These are phyloP conservation scores for Cavia porcellus DNA, from an alignment of 2,113 vertebrate species.

Conservation along the genomic window DNA sequence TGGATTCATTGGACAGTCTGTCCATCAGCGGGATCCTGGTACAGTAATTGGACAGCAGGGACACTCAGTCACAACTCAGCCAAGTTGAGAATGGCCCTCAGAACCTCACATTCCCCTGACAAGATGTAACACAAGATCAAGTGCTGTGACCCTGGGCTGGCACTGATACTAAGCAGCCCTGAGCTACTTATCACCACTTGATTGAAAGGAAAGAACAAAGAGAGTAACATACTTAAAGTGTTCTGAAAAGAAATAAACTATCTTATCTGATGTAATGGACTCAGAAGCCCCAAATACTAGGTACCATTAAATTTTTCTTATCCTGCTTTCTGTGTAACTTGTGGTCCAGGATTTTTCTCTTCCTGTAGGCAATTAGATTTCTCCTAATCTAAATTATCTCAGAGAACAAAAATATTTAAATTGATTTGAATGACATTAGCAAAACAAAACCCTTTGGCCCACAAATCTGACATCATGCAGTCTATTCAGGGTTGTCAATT, in stretches of 20 bases:
- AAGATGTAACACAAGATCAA: neutral
- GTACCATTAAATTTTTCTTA: neutral
- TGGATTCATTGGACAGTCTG: constrained; percentile 86
- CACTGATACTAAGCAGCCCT: constrained; percentile 19
- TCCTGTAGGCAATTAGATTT: neutral
- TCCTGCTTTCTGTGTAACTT: neutral
- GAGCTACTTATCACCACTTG: neutral
- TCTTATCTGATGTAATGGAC: neutral
- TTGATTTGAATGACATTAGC: neutral
- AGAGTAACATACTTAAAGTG: constrained; percentile 2
- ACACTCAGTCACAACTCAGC: neutral
- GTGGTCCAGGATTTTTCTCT: constrained; percentile 2
- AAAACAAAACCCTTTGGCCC: neutral
- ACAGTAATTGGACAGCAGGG: constrained; percentile 66
- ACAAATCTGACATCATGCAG: constrained; percentile 8
- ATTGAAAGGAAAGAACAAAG: constrained; percentile 4
- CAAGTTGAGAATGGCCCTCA: neutral
- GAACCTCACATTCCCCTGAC: neutral
- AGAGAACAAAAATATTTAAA: constrained; percentile 41
- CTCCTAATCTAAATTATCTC: constrained; percentile 5
- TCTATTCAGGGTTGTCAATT: constrained; percentile 36
- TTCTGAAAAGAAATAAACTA: constrained; percentile 4
- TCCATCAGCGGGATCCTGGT: constrained; percentile 91
- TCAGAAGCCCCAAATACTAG: constrained; percentile 53
- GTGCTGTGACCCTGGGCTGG: neutral